Evolutionary conservation across 2,113 vertebrate genomes (phyloP).

Genomic region (Ceyx cyanopectus): DNA sequence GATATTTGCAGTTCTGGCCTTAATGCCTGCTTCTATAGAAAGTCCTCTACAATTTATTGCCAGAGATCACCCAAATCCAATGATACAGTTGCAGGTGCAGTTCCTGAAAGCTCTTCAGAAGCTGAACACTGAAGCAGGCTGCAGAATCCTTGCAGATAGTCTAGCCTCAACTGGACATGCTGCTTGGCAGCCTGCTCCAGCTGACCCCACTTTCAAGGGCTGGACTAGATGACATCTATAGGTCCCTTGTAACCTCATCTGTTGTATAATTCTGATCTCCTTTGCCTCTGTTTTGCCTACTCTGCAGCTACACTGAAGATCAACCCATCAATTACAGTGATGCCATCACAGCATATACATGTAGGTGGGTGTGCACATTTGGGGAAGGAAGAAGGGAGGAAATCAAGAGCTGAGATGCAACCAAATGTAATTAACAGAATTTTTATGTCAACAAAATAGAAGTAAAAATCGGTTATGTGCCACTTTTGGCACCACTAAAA

Average conservation of each 20-base stretch:
- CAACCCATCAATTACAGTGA: not conserved
- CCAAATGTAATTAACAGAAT: not conserved
- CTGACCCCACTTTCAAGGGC: not conserved
- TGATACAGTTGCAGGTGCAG: not conserved
- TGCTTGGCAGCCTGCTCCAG: not conserved
- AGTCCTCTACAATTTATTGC: not conserved
- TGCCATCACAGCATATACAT: not conserved
- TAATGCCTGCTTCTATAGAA: not conserved
- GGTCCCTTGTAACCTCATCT: not conserved
- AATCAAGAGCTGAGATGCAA: not conserved
- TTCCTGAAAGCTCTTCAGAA: not conserved
- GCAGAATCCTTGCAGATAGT: not conserved
- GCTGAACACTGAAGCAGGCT: not conserved
- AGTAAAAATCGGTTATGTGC: not conserved
- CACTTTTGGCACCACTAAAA: not conserved
- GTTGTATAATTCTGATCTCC: not conserved
- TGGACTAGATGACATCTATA: fast-evolving
- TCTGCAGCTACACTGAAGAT: not conserved
- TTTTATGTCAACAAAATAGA: not conserved
- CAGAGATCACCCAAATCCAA: not conserved
- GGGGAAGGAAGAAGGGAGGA: not conserved
- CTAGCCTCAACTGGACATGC: not conserved
- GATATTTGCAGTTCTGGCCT: not conserved
- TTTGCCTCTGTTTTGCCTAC: not conserved
- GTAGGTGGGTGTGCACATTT: fast-evolving